These are phyloP conservation scores for Paraescarpia echinospica DNA, from an alignment of 1,140 invertebrate genomes.

Conservation along the genomic window DNA sequence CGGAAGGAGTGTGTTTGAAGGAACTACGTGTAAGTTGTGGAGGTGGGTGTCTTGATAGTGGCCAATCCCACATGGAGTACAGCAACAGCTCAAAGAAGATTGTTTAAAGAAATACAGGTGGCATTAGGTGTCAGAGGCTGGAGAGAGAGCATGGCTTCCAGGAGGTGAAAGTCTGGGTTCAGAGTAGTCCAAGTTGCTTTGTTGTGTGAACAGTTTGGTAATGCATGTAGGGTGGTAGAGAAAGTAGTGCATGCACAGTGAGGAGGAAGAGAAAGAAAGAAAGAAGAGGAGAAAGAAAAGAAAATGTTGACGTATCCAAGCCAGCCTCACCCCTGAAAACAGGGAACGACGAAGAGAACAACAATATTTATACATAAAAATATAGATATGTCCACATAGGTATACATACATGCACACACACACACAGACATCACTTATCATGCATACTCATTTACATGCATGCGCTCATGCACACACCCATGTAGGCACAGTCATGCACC, in stretches of 20 bases:
- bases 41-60: neutral
- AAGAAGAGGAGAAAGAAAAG: too few relatives aligned
- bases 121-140: neutral
- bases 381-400: neutral
- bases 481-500: neutral
- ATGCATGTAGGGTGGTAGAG: too few relatives aligned
- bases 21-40: neutral
- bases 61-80: neutral
- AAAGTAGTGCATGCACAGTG: too few relatives aligned
- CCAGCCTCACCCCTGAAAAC: too few relatives aligned
- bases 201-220: neutral
- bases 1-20: neutral
- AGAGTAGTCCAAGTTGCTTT: neutral
- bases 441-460: neutral
- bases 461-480: neutral
- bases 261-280: too few relatives aligned
- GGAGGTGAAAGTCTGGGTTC: neutral
- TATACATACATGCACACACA: neutral
- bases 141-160: neutral
- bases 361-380: neutral
- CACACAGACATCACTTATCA: too few relatives aligned
- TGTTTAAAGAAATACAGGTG: neutral
- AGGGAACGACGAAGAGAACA: too few relatives aligned
- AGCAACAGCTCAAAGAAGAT: neutral
- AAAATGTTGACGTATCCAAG: too few relatives aligned